phyloP scores from a whole-genome alignment of 2,113 vertebrate genomes.

The Oryzias curvinotus region DNA sequence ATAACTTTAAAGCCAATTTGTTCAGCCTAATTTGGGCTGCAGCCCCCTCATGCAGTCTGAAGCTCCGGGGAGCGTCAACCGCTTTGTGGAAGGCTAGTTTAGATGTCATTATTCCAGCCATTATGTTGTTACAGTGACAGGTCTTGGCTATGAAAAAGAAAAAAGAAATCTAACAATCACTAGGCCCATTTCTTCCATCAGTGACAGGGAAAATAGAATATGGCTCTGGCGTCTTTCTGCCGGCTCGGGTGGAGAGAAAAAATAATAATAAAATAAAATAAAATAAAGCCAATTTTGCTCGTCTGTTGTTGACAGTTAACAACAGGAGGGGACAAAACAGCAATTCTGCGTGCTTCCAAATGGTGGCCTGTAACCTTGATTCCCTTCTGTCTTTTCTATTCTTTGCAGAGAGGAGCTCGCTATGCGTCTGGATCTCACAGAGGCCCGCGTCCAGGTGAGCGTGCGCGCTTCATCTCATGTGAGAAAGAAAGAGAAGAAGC shows the following conservation, averaged over 20 bases:
- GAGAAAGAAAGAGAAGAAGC: constrained; percentile 36
- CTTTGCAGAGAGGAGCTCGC: constrained; percentile 93
- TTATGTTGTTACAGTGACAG: constrained; percentile 79
- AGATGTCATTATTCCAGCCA: constrained; percentile 77
- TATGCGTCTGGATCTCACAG: constrained; percentile 96
- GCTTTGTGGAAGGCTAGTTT: constrained; percentile 75
- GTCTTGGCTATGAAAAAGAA: constrained; percentile 41
- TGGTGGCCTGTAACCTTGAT: constrained; percentile 68
- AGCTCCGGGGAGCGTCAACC: constrained; percentile 65
- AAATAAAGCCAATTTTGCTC: constrained; percentile 62
- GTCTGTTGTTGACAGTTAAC: constrained; percentile 69
- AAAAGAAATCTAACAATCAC: constrained; percentile 67
- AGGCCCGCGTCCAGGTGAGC: constrained; percentile 97
- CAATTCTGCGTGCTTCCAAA: constrained; percentile 59
- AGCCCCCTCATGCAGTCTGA: constrained; percentile 32
- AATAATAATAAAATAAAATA: neutral
- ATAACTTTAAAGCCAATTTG: constrained; percentile 55
- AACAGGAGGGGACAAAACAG: constrained; percentile 67
- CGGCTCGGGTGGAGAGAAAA: neutral
- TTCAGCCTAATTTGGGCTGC: constrained; percentile 65
- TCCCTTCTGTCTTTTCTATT: constrained; percentile 40
- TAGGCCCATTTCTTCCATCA: constrained; percentile 66
- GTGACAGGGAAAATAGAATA: constrained; percentile 73
- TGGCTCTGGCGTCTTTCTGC: constrained; percentile 63
- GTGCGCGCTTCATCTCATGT: constrained; percentile 28